A percentile compares a stretch with the other conserved stretches of the same genome.
Evolutionary conservation across 1,140 invertebrate genomes (phyloP).

Genomic region (Sycobia sp.): DNA sequence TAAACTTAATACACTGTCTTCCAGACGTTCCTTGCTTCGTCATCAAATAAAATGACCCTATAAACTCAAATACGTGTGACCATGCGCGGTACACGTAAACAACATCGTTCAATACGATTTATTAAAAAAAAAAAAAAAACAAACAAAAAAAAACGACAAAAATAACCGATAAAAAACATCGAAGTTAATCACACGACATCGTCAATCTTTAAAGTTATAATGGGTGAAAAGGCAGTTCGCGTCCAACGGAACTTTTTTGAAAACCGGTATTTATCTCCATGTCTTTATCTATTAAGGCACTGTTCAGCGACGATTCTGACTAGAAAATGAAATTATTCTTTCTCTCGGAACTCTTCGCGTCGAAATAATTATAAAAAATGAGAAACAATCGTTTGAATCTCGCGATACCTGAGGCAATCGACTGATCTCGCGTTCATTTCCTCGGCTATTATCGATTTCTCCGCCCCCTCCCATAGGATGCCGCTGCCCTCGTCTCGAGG

Average conservation of each 20-base stretch:
- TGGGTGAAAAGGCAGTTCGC: constrained; percentile 23
- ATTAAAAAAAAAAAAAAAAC: too few species aligned
- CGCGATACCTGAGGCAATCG: not conserved
- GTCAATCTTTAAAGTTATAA: constrained; percentile 15
- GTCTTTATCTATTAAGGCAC: constrained; percentile 56
- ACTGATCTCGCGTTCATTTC: not conserved
- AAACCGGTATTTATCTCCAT: constrained; percentile 1
- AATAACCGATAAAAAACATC: constrained; percentile 6
- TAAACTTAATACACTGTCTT: constrained; percentile 22
- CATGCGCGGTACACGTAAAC: constrained; percentile 6
- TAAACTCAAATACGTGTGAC: constrained; percentile 17
- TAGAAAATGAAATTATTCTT: constrained; percentile 62
- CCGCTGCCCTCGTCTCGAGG: too few species aligned
- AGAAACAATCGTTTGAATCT: constrained; percentile 16
- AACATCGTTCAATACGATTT: constrained; percentile 6
- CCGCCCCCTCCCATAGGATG: not conserved
- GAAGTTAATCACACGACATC: not conserved
- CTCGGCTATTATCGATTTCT: not conserved
- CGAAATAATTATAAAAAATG: not conserved
- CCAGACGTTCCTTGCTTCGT: constrained; percentile 3
- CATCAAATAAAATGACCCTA: constrained; percentile 15
- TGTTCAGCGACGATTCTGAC: constrained; percentile 63
- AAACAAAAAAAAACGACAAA: too few species aligned
- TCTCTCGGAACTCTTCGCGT: constrained; percentile 38
- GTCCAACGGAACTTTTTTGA: constrained; percentile 18